Conservation (phyloP, 2,797 vertebrate genomes). For the Sciaenops ocellatus region DNA sequence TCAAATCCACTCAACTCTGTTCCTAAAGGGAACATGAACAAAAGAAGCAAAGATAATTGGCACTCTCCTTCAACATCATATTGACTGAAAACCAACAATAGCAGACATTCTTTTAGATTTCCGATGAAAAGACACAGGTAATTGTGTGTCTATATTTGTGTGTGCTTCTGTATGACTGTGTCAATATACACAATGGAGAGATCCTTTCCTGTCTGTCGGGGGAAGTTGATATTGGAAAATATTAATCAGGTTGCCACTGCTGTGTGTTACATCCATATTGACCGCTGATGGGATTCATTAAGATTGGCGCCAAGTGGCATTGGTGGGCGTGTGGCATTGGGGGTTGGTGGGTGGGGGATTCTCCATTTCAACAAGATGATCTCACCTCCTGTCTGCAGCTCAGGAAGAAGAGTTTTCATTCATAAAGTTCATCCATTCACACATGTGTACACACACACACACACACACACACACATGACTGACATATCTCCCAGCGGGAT, state of each 20-base stretch:
- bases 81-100: conserved; percentile 39
- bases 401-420: conserved; percentile 80
- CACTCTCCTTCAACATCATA: conserved; percentile 33
- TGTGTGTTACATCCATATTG: conserved; percentile 43
- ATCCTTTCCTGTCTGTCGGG: conserved; percentile 22
- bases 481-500: conserved; percentile 54
- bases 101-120: conserved; percentile 34
- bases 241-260: conserved; percentile 53
- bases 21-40: conserved; percentile 52
- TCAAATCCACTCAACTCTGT: conserved; percentile 61
- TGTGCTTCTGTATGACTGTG: conserved; percentile 4
- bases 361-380: conserved; percentile 81
- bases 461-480: conserved; percentile 22
- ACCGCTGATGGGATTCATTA: conserved; percentile 69
- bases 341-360: conserved; percentile 55
- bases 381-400: conserved; percentile 82
- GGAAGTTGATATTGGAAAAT: conserved; percentile 34
- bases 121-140: neutral
- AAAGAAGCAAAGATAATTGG: conserved; percentile 55
- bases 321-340: conserved; percentile 27
- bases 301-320: conserved; percentile 73
- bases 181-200: neutral
- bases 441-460: conserved; percentile 8
- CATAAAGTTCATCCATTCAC: conserved; percentile 77
- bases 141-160: neutral